These are phyloP conservation scores for Sycophila texana DNA, from an alignment of 2,888 invertebrate genomes.

Conservation along the genomic window DNA sequence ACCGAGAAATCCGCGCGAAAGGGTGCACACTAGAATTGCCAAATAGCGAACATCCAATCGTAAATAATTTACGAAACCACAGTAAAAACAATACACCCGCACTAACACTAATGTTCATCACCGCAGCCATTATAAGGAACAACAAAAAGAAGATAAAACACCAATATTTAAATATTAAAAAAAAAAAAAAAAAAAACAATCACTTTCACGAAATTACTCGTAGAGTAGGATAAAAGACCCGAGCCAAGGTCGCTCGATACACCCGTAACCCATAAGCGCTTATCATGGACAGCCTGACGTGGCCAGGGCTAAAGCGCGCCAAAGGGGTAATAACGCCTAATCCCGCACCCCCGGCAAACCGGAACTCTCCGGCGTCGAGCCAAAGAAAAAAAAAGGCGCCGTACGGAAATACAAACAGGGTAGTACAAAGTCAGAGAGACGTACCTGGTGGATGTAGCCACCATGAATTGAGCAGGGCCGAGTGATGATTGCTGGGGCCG, in stretches of 20 bases:
- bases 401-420: not conserved
- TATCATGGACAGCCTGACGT: too few species aligned
- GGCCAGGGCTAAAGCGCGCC: not conserved
- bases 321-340: not conserved
- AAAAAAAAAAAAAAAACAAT: too few species aligned
- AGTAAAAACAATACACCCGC: too few species aligned
- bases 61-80: too few species aligned
- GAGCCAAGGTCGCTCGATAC: too few species aligned
- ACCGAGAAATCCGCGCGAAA: not conserved
- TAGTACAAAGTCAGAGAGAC: conserved; percentile 31
- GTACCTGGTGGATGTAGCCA: conserved; percentile 75
- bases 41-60: not conserved
- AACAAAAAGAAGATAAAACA: too few species aligned
- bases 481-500: conserved; percentile 73
- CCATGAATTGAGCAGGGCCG: conserved; percentile 74
- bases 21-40: not conserved
- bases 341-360: too few species aligned
- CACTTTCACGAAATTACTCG: not conserved
- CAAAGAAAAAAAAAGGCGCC: not conserved
- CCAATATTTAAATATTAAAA: too few species aligned
- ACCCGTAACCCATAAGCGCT: too few species aligned
- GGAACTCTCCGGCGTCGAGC: not conserved
- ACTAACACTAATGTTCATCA: too few species aligned
- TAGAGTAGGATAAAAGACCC: too few species aligned
- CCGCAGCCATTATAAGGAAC: too few species aligned